Percentiles rank a stretch among this genome's conserved stretches.
phyloP scores from a whole-genome alignment of 2,797 vertebrate species.

The Pangasius mekongensis region DNA sequence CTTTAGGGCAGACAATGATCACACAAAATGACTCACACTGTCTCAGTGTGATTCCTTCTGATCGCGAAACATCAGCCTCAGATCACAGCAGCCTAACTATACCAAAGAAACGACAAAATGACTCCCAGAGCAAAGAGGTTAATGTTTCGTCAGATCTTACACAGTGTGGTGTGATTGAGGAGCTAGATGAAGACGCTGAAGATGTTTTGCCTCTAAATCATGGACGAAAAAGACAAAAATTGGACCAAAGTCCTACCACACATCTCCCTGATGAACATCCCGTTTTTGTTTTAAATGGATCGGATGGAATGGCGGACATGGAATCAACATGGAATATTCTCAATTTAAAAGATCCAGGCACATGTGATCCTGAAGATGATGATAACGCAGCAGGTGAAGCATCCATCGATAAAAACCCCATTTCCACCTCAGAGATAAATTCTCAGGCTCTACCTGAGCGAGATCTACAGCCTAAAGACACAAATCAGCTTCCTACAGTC shows the following conservation, averaged over 20 bases:
- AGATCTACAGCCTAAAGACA: constrained; percentile 36
- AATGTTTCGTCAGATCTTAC: constrained; percentile 65
- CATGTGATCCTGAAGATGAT: constrained; percentile 50
- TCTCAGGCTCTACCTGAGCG: constrained; percentile 20
- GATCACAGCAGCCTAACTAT: constrained; percentile 56
- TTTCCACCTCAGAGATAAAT: constrained; percentile 44
- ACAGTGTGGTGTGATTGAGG: constrained; percentile 61
- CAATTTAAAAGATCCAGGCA: constrained; percentile 33
- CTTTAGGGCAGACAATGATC: constrained; percentile 44
- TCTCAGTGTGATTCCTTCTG: constrained; percentile 53
- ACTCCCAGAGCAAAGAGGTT: constrained; percentile 64
- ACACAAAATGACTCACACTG: constrained; percentile 51
- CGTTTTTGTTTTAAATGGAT: neutral
- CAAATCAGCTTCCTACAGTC: constrained; percentile 37
- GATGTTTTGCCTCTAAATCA: constrained; percentile 57
- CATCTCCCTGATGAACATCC: constrained; percentile 4
- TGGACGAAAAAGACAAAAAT: constrained; percentile 70
- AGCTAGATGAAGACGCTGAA: constrained; percentile 51
- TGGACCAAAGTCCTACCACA: constrained; percentile 34
- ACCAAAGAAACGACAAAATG: constrained; percentile 71
- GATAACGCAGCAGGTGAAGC: constrained; percentile 41
- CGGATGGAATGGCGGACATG: neutral
- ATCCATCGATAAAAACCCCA: constrained; percentile 36
- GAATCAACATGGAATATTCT: constrained; percentile 30
- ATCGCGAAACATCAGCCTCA: constrained; percentile 57